phyloP scores from a whole-genome alignment of 1,140 invertebrate species.

The Theocolax elegans region DNA sequence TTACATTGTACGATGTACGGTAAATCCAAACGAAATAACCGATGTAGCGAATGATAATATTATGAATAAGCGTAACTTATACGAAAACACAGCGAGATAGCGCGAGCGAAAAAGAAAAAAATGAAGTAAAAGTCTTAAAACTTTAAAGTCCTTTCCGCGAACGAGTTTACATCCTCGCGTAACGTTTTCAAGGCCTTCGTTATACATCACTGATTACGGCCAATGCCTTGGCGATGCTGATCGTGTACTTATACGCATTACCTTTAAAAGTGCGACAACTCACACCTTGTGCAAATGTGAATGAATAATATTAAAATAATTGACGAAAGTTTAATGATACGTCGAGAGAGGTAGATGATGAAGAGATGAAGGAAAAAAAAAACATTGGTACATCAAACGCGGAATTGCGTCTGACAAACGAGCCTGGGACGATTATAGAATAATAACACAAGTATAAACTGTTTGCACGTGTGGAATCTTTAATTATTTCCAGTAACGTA shows the following conservation, averaged over 20 bases:
- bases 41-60: background rate
- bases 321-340: too few species aligned
- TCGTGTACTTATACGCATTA: too few species aligned
- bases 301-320: too few species aligned
- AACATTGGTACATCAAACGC: slow-evolving; percentile 2
- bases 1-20: too few species aligned
- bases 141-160: background rate
- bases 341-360: too few species aligned
- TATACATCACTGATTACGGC: background rate
- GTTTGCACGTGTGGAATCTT: slow-evolving; percentile 18
- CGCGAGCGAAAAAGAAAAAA: background rate
- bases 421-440: slow-evolving; percentile 12
- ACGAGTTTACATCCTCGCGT: background rate
- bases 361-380: background rate
- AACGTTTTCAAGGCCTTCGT: background rate
- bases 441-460: slow-evolving; percentile 13
- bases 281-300: too few species aligned
- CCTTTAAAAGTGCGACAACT: too few species aligned
- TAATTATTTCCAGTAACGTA: slow-evolving; percentile 13
- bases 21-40: background rate
- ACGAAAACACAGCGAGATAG: too few species aligned
- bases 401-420: slow-evolving; percentile 17
- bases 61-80: background rate
- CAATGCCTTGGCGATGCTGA: background rate
- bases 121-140: background rate